Conservation (phyloP, 2,113 vertebrate genomes). For the Todiramphus chloris region DNA sequence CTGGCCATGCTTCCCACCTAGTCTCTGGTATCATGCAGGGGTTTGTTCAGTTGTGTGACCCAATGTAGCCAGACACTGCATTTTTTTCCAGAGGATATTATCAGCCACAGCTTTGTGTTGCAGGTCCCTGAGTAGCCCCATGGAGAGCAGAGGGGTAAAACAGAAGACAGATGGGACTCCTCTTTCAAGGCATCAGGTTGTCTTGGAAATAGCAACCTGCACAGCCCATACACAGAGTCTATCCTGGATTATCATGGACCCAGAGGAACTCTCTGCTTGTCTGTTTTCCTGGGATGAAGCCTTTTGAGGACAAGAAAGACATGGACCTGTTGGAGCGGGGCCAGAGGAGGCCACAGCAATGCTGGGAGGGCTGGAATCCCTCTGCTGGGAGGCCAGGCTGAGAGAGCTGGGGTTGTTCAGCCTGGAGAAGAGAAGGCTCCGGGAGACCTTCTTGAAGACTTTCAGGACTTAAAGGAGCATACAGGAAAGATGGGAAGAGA, state of each 20-base stretch:
- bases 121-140: neutral
- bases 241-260: neutral
- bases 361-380: neutral
- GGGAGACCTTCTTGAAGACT: neutral
- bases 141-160: neutral
- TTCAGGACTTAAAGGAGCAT: neutral
- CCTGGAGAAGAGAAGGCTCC: neutral
- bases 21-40: neutral
- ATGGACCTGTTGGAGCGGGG: neutral
- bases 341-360: neutral
- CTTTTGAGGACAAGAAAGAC: no score
- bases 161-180: no score
- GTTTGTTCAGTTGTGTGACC: neutral
- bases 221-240: neutral
- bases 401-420: neutral
- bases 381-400: neutral
- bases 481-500: neutral
- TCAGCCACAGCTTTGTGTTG: neutral
- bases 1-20: neutral
- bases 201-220: neutral
- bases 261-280: neutral
- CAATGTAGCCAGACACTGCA: neutral
- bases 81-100: neutral
- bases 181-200: neutral
- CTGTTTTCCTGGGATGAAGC: neutral